Evolutionary conservation across 2,113 vertebrate species (phyloP).

Genomic region (Perognathus longimembris): DNA sequence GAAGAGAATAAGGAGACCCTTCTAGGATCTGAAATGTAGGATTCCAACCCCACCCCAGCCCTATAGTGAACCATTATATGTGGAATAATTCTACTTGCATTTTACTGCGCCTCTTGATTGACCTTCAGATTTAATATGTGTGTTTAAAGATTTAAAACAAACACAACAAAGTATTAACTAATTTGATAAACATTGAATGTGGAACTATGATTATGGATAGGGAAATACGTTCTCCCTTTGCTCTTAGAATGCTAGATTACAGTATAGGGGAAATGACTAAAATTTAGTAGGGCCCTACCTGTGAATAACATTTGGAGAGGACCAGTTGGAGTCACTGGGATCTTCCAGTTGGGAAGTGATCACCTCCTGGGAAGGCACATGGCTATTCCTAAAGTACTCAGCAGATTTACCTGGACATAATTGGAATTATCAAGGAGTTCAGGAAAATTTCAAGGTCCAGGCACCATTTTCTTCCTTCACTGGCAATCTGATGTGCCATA

Average conservation of each 20-base stretch:
- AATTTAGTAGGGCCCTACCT: not conserved
- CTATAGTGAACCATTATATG: not conserved
- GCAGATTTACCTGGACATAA: not conserved
- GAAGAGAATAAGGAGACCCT: not conserved
- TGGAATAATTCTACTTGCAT: not conserved
- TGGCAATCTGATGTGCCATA: not conserved
- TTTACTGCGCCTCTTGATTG: not conserved
- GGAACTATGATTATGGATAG: not conserved
- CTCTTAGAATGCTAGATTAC: not conserved
- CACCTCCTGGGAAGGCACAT: not conserved
- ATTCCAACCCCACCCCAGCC: not conserved
- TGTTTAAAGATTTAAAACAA: not conserved
- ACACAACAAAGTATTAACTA: not conserved
- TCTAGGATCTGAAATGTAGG: not conserved
- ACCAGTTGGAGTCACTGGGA: not conserved
- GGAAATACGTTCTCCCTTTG: not conserved
- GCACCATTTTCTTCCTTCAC: not conserved
- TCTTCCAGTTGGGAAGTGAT: not conserved
- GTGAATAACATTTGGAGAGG: not conserved
- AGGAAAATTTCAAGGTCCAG: constrained; percentile 24
- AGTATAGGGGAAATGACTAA: not conserved
- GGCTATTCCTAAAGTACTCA: not conserved
- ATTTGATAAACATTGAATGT: not conserved
- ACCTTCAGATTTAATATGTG: not conserved
- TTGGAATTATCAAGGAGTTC: not conserved